A percentile compares a stretch with the other conserved stretches of the same genome.
These are phyloP conservation scores for Unio delphinus DNA, from an alignment of 2,888 invertebrate species.

Conservation along the genomic window DNA sequence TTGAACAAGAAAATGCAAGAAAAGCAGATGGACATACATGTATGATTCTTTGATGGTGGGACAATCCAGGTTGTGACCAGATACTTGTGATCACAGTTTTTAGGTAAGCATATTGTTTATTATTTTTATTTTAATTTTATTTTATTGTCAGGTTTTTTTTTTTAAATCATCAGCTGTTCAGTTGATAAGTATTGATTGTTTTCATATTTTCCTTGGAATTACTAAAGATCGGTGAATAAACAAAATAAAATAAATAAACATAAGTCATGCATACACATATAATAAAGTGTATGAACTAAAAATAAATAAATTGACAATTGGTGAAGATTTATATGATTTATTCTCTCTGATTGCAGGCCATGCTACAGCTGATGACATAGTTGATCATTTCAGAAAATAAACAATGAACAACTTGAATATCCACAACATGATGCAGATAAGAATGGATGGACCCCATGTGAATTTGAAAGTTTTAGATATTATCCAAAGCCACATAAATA, in stretches of 20 bases:
- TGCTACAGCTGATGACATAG: conserved; percentile 15
- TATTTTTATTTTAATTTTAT: neutral
- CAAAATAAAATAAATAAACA: too few relatives aligned
- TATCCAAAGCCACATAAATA: conserved; percentile 8
- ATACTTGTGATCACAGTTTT: conserved; percentile 26
- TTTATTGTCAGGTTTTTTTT: neutral
- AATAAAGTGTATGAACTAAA: too few relatives aligned
- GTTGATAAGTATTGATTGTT: too few relatives aligned
- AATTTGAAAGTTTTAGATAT: conserved; percentile 20
- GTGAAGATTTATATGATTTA: neutral
- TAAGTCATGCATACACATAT: too few relatives aligned
- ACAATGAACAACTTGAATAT: neutral
- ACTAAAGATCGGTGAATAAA: too few relatives aligned
- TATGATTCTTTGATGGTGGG: conserved; percentile 23
- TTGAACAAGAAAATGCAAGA: conserved; percentile 30
- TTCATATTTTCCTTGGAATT: too few relatives aligned
- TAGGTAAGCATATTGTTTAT: conserved; percentile 2
- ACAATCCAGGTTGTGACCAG: conserved; percentile 14
- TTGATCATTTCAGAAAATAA: neutral
- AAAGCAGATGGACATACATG: conserved; percentile 39
- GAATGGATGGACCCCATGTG: conserved; percentile 26
- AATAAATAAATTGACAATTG: neutral
- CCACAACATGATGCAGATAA: conserved; percentile 16
- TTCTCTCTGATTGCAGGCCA: conserved; percentile 4
- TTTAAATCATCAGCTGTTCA: too few relatives aligned